Evolutionary conservation across 2,113 vertebrate genomes (phyloP).

Genomic region (Aythya baeri): DNA sequence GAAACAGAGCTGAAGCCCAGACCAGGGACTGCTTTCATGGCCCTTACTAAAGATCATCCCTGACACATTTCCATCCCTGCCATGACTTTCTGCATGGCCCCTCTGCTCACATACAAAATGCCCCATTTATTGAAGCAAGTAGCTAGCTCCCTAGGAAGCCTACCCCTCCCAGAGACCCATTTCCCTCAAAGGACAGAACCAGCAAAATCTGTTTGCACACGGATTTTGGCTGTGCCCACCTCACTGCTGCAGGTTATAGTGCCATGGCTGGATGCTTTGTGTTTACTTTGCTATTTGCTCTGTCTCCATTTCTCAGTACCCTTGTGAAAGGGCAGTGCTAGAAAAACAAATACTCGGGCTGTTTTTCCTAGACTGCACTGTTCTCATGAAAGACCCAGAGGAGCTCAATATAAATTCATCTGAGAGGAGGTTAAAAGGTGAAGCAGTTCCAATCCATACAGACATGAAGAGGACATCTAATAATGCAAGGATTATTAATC

Average conservation of each 20-base stretch:
- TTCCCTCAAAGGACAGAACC: not conserved
- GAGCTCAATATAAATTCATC: not conserved
- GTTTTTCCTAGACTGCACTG: not conserved
- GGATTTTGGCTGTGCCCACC: not conserved
- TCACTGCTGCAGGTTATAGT: not conserved
- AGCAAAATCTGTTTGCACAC: not conserved
- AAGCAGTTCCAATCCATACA: not conserved
- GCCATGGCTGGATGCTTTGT: not conserved
- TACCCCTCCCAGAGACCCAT: not conserved
- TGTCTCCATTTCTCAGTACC: not conserved
- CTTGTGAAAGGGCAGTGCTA: not conserved
- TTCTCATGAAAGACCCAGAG: not conserved
- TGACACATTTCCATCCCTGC: not conserved
- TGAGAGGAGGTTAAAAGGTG: conserved; percentile 15
- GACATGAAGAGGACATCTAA: not conserved
- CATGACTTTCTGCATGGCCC: not conserved
- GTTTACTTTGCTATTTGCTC: not conserved
- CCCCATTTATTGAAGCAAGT: accelerated
- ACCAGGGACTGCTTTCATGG: not conserved
- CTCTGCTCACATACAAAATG: not conserved
- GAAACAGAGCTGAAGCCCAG: not conserved
- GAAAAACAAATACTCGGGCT: not conserved
- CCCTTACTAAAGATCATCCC: not conserved
- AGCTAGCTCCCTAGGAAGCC: not conserved
- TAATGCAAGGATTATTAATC: conserved; percentile 24